Base-by-base conservation (phyloP, 2,113 vertebrate species). In the Oncorhynchus keta region DNA sequence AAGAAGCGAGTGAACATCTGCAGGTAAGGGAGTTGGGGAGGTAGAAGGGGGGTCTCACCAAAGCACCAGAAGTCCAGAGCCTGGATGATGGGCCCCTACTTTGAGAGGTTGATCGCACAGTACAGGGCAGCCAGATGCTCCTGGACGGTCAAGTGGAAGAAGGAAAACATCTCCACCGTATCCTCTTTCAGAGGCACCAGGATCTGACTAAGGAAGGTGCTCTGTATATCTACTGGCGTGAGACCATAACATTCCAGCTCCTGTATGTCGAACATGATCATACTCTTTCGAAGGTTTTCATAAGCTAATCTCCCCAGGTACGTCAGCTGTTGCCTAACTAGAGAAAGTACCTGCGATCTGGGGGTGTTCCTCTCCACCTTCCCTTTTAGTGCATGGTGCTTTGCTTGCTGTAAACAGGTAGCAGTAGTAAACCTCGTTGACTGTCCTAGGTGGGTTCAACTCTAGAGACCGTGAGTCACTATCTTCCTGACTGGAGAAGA, bases 1-100 rank as follows among this genome's bases (percentile, higher is more conserved):
- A 93, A 92, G 78, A 93, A 93, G 18, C 88, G 84, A 39, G 87
- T 90, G 77, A 93, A 92, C 89, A 93, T 92, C 62, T 92, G 90
- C 71, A 92, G 83, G 48, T 24, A 88, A 79, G 0, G 65, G 78
- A 64, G 78, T 26, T 8, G n/a, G n/a, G 35, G 75, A 77, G 39
- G 61, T 79, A 4, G 77, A 69, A 14, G 70, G 6, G 76, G 84
- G 35, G 3, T 3, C 18, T 70, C 6, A 3, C 91, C 90, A 71
- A 90, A 90, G 68, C 88, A 93, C 91, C 90, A 92, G 67, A 90
- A 81, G 66, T 89, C 84, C 22, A 93, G 85, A 73, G 84, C 88
- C 73, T 87, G 45, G 4, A 82, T 77, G 57, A 91, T 80, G 59
- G 90, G 85, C 0, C 81, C 78, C 1, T 85, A 68, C 1, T 68